Evolutionary conservation across 1,140 invertebrate genomes (phyloP), one percentile per base, ranked within the genome.

Genomic region (Eumeta japonica): DNA sequence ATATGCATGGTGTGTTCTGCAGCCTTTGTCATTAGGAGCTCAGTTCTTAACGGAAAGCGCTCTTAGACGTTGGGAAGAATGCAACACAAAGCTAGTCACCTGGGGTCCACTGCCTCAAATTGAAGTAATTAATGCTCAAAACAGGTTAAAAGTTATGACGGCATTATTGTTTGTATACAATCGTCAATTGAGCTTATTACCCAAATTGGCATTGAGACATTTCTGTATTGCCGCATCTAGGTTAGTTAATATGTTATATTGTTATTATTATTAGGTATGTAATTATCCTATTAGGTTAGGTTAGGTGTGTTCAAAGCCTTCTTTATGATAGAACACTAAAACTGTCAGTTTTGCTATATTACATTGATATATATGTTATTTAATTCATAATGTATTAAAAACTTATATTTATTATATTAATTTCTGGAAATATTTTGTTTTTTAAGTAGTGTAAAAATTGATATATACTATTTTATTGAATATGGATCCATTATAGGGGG

Each of bases 111-210:
- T 91, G 39, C 81, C 88, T 28, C 89, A 92, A 70, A 82, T 92
- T 17, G 89, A 94, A 66, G 81, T 79, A n/a, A 76, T 94, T 9
- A 89, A 89, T 72, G 88, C 90, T 24, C 87, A 90, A 59, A 93
- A 92, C 57, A 79, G 91, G 37, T 79, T 92, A 41, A 83, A 87
- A 68, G 85, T 94, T 9, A 83, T 94, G 79, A 87, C 90, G 10
- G 88, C 90, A 35, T 66, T 95, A 14, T 74, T 94, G 18, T 92
- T 92, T 66, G 80, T 91, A 42, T 95, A 90, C 63, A 94, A 94
- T 76, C 82, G 85, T 52, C 84, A 92, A 51, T 76, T 95, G 27
- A 85, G 84, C 55, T 81, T 83, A 45, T 79, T 94, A 41, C 83
- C 85, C 27, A 86, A 86, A 55, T 79, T 85, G 30, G 84, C 90